Evolutionary conservation across 1,140 invertebrate species (phyloP), one percentile per base, ranked within the genome.

Genomic region (Globodera ellingtonae): DNA sequence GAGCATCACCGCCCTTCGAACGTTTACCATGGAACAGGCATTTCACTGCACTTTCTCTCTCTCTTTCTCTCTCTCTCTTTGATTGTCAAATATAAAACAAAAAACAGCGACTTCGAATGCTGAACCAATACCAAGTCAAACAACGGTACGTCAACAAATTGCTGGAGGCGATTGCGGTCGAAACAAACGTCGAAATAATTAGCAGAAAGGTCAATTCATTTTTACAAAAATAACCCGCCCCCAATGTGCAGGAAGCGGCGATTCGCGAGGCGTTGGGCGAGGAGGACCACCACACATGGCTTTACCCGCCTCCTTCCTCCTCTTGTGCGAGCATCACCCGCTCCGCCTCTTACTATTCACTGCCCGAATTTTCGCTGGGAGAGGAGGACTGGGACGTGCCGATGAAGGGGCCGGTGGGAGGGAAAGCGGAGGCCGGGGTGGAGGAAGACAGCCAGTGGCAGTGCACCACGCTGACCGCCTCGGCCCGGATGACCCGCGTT

Each of bases 51-150:
- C 3, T 8, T 70, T 35, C 67, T 10, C 67, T 4, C 67, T 50
- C 6, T 70, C 9, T 15, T 10, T 2, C 0, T 6, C 9, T 15
- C 66, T 2, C 10, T 6, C n/a, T 21, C 35, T 69, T 69, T 69
- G 18, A 10, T 70, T 70, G 35, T 35, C 35, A 35, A 35, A 35
- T 35, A 35, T 35, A 35, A 35, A 35, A 35, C 35, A 35, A 35
- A 35, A 35, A 35, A 35, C 6, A 70, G 48, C 75, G 87, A 13
- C 75, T 89, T 65, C 86, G 87, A 65, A 71, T 89, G 78, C 81
- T 89, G 83, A 70, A 88, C 46, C 87, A 89, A 73, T 89, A 88
- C 75, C 87, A 89, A 80, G 79, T 89, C 13, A 89, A 89, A 65
- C 87, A 89, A 72, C 82, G 84, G 8, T 86, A 89, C 78, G 70